A percentile compares a stretch with the other conserved stretches of the same genome.
Conservation (phyloP, 2,797 vertebrate species). For the Rhyacichthys aspro region DNA sequence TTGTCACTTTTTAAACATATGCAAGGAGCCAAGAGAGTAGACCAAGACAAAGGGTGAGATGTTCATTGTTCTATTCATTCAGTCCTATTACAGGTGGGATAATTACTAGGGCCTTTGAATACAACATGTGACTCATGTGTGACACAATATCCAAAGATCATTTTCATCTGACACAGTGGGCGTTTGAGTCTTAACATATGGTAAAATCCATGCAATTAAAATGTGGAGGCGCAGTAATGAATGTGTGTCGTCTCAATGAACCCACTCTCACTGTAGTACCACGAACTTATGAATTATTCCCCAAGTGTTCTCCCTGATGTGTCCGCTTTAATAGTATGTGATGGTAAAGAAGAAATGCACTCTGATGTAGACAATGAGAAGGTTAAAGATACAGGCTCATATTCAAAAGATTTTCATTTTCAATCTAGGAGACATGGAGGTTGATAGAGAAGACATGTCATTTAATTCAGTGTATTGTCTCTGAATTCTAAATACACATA, state of each 20-base stretch:
- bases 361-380: constrained; percentile 1
- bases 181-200: constrained; percentile 4
- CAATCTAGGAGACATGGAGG: no score
- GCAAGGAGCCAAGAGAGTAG: constrained; percentile 51
- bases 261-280: constrained; percentile 5
- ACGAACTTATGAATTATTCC: constrained; percentile 30
- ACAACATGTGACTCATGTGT: constrained; percentile 15
- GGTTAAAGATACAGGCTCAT: constrained; percentile 2
- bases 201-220: constrained; percentile 11
- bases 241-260: neutral
- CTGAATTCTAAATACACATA: no score
- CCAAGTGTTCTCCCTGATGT: constrained; percentile 12
- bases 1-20: constrained; percentile 50
- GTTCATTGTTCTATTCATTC: constrained; percentile 56
- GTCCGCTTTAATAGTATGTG: constrained; percentile 12
- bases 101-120: constrained; percentile 62
- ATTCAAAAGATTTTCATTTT: neutral
- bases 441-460: no score
- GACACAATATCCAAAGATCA: constrained; percentile 20
- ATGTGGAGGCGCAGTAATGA: constrained; percentile 16
- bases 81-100: constrained; percentile 48
- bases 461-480: no score
- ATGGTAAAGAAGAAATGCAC: neutral
- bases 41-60: constrained; percentile 59
- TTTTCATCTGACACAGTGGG: constrained; percentile 13